Percentiles rank a stretch among this genome's conserved stretches.
Evolutionary conservation across 2,888 invertebrate species (phyloP).

Genomic region (Agonopterix alstromeriana): DNA sequence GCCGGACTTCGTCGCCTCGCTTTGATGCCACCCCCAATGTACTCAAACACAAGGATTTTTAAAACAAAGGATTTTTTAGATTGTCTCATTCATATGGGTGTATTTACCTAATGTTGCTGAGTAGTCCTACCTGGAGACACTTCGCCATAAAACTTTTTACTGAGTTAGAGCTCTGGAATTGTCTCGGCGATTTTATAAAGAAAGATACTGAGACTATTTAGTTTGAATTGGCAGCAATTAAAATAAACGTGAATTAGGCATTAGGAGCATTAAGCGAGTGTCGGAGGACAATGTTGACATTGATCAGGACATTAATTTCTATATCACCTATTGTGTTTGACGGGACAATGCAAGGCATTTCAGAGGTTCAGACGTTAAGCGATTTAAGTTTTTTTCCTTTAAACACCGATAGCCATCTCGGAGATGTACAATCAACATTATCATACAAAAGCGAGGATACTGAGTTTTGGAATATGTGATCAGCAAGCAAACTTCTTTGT

Average conservation of each 20-base stretch:
- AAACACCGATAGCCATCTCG: constrained; percentile 14
- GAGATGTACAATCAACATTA: constrained; percentile 15
- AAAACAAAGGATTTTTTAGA: background rate
- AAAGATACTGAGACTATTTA: no score
- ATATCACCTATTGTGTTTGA: constrained; percentile 49
- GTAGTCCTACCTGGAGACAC: no score
- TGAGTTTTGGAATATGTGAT: background rate
- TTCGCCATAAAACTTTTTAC: no score
- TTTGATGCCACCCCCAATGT: constrained; percentile 40
- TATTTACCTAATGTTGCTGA: no score
- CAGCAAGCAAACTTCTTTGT: background rate
- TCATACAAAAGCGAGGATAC: constrained; percentile 19
- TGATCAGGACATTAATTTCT: constrained; percentile 43
- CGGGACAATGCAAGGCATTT: constrained; percentile 36
- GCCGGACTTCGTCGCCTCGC: constrained; percentile 36
- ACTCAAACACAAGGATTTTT: background rate
- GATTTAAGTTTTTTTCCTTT: constrained; percentile 12
- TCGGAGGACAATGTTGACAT: constrained; percentile 37
- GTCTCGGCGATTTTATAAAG: no score
- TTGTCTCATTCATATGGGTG: background rate
- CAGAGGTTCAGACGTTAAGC: constrained; percentile 16
- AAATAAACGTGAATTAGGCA: no score
- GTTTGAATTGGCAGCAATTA: no score
- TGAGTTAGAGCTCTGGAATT: no score
- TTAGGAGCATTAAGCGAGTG: constrained; percentile 22